Evolutionary conservation across 2,113 vertebrate genomes (phyloP).

Genomic region (Hippolais icterina): DNA sequence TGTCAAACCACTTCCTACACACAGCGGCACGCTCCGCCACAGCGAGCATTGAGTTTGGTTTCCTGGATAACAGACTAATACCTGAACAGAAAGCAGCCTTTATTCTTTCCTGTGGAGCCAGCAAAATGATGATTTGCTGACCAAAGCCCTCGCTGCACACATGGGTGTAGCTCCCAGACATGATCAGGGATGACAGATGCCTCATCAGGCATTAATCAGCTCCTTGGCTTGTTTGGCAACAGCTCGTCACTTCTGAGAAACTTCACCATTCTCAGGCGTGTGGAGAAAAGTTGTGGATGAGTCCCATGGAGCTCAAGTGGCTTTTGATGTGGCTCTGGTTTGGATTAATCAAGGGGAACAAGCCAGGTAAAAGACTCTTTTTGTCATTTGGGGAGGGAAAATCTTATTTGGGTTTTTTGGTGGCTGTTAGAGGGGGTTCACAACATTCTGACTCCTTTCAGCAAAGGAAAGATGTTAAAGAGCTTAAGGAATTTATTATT

Average conservation of each 20-base stretch:
- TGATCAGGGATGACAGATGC: background rate
- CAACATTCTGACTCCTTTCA: background rate
- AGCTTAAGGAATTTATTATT: conserved; percentile 26
- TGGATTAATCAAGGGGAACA: background rate
- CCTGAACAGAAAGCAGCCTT: background rate
- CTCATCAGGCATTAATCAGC: background rate
- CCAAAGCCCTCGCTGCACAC: background rate
- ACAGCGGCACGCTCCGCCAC: background rate
- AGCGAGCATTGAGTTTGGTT: background rate
- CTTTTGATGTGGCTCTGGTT: conserved; percentile 62
- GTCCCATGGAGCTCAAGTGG: conserved; percentile 11
- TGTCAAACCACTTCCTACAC: conserved; percentile 63
- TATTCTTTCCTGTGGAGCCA: background rate
- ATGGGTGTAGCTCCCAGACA: background rate
- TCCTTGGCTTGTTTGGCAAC: background rate
- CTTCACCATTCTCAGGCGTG: background rate
- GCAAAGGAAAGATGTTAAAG: background rate
- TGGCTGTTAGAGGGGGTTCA: background rate
- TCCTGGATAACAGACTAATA: conserved; percentile 53
- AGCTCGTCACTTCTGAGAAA: background rate
- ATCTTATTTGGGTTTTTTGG: background rate
- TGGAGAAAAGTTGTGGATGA: background rate
- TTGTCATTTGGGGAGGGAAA: background rate
- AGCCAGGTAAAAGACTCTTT: conserved; percentile 38
- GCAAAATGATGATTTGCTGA: background rate